Percentiles rank a stretch among this genome's conserved stretches.
Conservation (phyloP, 2,113 vertebrate genomes). For the Morone saxatilis region DNA sequence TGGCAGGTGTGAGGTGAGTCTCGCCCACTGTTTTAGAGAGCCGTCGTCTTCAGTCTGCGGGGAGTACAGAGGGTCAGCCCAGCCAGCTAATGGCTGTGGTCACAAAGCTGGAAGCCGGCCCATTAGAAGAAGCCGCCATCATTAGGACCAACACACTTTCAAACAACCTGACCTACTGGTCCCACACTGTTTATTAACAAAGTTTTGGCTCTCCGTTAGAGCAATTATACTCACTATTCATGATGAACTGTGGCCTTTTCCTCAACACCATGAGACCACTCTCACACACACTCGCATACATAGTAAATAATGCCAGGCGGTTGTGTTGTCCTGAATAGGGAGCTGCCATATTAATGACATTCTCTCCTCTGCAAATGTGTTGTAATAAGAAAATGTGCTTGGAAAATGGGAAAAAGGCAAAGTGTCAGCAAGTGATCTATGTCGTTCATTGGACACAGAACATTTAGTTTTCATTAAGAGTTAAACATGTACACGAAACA, state of each 20-base stretch:
- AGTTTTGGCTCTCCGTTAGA: conserved; percentile 67
- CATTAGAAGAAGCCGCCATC: conserved; percentile 70
- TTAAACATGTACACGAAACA: conserved; percentile 87
- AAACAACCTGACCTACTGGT: conserved; percentile 71
- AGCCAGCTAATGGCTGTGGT: conserved; percentile 66
- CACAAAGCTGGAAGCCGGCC: conserved; percentile 70
- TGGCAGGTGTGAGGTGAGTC: conserved; percentile 70
- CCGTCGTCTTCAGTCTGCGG: conserved; percentile 61
- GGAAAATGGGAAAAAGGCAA: conserved; percentile 62
- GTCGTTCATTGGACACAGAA: conserved; percentile 87
- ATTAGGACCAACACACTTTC: conserved; percentile 73
- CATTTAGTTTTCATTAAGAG: conserved; percentile 90
- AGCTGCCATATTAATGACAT: conserved; percentile 61
- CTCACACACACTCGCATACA: conserved; percentile 38
- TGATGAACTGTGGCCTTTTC: conserved; percentile 66
- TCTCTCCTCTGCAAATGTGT: conserved; percentile 49
- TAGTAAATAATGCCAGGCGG: conserved; percentile 57
- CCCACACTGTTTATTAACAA: conserved; percentile 73
- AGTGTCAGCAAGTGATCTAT: conserved; percentile 84
- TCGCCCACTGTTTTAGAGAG: conserved; percentile 68
- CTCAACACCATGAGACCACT: conserved; percentile 32
- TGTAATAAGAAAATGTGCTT: conserved; percentile 59
- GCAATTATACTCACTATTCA: conserved; percentile 72
- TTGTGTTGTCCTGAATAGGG: conserved; percentile 43
- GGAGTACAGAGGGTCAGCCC: conserved; percentile 68